Evolutionary conservation across 2,113 vertebrate genomes (phyloP), one percentile per base, ranked within the genome.

Genomic region (Stegostoma tigrinum): DNA sequence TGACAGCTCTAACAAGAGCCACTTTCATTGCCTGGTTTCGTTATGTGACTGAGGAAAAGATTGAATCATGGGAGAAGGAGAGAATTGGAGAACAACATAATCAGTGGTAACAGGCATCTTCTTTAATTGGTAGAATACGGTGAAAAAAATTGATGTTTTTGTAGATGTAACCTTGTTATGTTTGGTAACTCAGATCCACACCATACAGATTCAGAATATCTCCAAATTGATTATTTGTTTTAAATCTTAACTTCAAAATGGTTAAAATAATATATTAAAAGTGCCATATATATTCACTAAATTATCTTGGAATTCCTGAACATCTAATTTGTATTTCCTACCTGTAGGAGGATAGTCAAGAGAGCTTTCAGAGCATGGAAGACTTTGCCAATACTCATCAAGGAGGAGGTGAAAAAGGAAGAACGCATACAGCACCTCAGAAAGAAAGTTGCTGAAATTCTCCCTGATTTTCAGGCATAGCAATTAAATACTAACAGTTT

Each of bases 391-490:
- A 68, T 96, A 85, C 87, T 97, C 96, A 97, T 97, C 97, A 97
- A 97, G 95, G 97, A 97, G 52, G 98, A 99, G 96, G 98, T 97
- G 70, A 96, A 97, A 96, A 98, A 97, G 96, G 98, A 99, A 85
- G 96, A 96, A 96, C 97, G 98, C 64, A 97, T 98, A 96, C 97
- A 98, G 66, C 97, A 97, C 95, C 97, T 99, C 52, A 97, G 98
- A 0, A 97, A 97, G 86, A 99, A 96, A 96, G 99, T 99, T 42
- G 96, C 98, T 0, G 98, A 99, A 97, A 98, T 99, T 96, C 98
- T 99, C 24, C 98, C 98, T 0, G 98, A 99, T 96, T 99, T 99
- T 96, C 96, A 72, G 5, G 72, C 24, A 75, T 45, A 66, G 10
- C 14, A 93, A 91, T n/a, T 5, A 95, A 72, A 34, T 95, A 66